Base-by-base conservation (phyloP, 2,113 vertebrate species). In the Nothoprocta pentlandii region DNA sequence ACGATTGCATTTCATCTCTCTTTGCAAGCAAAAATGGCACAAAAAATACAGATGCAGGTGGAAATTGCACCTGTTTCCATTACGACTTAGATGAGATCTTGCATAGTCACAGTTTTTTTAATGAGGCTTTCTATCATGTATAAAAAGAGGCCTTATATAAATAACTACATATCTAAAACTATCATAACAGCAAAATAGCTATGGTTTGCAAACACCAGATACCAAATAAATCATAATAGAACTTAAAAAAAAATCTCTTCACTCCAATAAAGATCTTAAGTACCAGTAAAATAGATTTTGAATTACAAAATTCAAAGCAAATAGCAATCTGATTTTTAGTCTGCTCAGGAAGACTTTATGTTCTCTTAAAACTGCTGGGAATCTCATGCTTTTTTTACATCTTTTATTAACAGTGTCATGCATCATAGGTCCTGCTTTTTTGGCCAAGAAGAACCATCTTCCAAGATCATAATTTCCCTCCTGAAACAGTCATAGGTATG, bases 221-320 rank as follows among this genome's bases (percentile, higher is more conserved):
- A 28, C 7, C 0, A 0, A 87, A 83, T 87, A 69, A 80, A 78
- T 89, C 0, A 54, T 54, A 42, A 15, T 51, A 78, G 28, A 34
- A 28, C 44, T 63, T 51, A 78, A 51, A 78, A 63, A 51, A 53
- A 42, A 19, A 21, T 59, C 3, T 67, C 71, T 80, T 25, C 21
- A 23, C 62, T 85, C 58, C 26, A 58, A 30, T 53, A 61, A 75
- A 73, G 5, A 41, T 58, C 16, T 78, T n/a, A 80, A 67, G 62
- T 76, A 62, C 17, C 49, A 9, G 8, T 78, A 53, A 58, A 92
- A 83, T 42, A 47, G 19, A 74, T 80, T 66, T 28, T 44, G 16
- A 85, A 25, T 54, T 19, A 66, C 34, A 82, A 77, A 77, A 54
- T 73, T 30, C 15, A 28, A 82, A 79, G 7, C 25, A 1, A 59